Evolutionary conservation across 2,888 invertebrate genomes (phyloP).

Genomic region (Cistogaster globosa): DNA sequence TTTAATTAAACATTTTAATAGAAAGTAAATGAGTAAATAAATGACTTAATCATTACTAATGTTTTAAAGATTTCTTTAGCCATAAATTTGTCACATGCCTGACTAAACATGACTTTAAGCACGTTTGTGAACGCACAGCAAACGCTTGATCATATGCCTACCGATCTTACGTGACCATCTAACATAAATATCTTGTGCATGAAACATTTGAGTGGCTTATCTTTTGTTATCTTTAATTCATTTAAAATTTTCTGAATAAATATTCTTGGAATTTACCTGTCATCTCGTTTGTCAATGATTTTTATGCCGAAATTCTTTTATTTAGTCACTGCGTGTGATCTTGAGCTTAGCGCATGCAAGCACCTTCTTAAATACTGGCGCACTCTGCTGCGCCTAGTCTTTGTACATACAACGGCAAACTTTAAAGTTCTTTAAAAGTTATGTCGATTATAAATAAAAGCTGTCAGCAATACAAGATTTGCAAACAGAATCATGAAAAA

Average conservation of each 20-base stretch:
- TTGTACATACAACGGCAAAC: background rate
- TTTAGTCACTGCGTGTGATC: conserved; percentile 57
- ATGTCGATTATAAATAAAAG: too few relatives aligned
- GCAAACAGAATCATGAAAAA: too few relatives aligned
- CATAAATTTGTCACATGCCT: background rate
- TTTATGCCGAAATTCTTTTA: conserved; percentile 17
- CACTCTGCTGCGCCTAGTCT: background rate
- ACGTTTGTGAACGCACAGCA: background rate
- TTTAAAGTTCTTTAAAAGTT: background rate
- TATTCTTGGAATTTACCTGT: conserved; percentile 48
- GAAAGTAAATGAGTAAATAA: too few relatives aligned
- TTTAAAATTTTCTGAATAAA: background rate
- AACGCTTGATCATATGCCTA: background rate
- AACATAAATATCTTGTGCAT: background rate
- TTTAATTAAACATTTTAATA: too few relatives aligned
- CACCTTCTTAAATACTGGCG: background rate
- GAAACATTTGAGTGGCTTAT: background rate
- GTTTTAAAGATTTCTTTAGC: background rate
- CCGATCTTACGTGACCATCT: background rate
- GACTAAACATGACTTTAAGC: background rate
- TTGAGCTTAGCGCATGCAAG: conserved; percentile 14
- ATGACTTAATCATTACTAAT: too few relatives aligned
- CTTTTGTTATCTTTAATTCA: background rate
- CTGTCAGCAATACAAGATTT: too few relatives aligned
- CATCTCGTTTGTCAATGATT: conserved; percentile 33